Percentiles rank a stretch among this genome's conserved stretches.
Evolutionary conservation across 2,888 invertebrate species (phyloP).

Genomic region (Macrosiphum euphorbiae): DNA sequence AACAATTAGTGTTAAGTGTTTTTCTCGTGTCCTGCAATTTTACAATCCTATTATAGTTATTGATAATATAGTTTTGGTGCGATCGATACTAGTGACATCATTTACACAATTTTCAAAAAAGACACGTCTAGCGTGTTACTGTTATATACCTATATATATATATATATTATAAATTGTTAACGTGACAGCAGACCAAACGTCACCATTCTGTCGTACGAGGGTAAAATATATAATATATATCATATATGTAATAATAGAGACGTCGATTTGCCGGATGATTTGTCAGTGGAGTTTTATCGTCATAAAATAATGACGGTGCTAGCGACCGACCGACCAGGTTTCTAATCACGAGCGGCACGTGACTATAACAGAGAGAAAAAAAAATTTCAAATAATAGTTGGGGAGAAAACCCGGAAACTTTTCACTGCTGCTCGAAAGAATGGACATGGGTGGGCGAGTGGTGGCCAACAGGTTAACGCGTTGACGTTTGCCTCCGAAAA

Average conservation of each 20-base stretch:
- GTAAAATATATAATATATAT: conserved; percentile 20
- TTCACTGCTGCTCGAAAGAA: neutral
- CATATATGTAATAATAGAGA: conserved; percentile 41
- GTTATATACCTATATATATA: neutral
- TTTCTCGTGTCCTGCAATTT: neutral
- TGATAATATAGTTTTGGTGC: neutral
- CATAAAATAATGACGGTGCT: conserved; percentile 25
- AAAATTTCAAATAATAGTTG: neutral
- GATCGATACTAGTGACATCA: neutral
- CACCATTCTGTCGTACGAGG: neutral
- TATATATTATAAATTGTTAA: conserved; percentile 18
- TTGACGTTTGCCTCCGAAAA: neutral
- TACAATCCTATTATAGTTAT: neutral
- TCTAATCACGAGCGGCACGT: conserved; percentile 38
- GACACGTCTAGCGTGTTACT: conserved; percentile 14
- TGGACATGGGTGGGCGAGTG: too few relatives aligned
- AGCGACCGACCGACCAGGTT: neutral
- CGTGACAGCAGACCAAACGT: conserved; percentile 16
- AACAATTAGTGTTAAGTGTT: conserved; percentile 10
- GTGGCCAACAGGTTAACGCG: neutral
- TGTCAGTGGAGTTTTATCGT: conserved; percentile 28
- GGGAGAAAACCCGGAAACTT: neutral
- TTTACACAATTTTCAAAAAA: conserved; percentile 9
- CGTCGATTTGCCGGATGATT: conserved; percentile 42
- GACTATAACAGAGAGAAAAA: neutral